phyloP scores from a whole-genome alignment of 2,888 invertebrate genomes.

The Corbicula japonica region DNA sequence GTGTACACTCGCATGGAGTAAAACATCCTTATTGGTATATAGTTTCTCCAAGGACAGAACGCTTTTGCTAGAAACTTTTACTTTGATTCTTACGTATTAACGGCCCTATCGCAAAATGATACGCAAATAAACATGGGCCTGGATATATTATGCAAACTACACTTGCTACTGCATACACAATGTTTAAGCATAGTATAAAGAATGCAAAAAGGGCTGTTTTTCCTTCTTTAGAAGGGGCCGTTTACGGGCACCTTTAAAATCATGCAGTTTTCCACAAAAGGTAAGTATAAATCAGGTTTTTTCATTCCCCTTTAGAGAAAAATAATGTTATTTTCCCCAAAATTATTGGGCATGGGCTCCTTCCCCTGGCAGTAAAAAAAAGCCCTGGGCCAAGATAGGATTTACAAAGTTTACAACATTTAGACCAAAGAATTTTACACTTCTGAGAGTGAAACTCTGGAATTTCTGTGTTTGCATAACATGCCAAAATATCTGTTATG shows the following conservation, averaged over 20 bases:
- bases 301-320: no score
- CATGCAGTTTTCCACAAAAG: no score
- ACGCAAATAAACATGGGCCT: constrained; percentile 8
- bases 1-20: no score
- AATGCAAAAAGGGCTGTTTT: no score
- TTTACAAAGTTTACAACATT: constrained; percentile 5
- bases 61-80: constrained; percentile 12
- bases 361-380: no score
- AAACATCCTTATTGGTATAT: constrained; percentile 5
- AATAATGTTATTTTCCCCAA: no score
- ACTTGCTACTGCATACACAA: constrained; percentile 7
- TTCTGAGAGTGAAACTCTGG: not conserved
- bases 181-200: constrained; percentile 20
- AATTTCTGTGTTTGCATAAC: constrained; percentile 1
- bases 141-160: constrained; percentile 18
- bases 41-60: not conserved
- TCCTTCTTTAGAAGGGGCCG: no score
- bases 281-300: no score
- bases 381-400: no score
- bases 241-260: no score
- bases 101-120: constrained; percentile 18
- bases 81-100: constrained; percentile 11
- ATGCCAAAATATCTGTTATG: constrained; percentile 11
- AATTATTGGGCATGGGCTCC: no score
- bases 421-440: constrained; percentile 9